A percentile compares a stretch with the other conserved stretches of the same genome.
Evolutionary conservation across 2,797 vertebrate genomes (phyloP).

Genomic region (Sebastes glaucus): DNA sequence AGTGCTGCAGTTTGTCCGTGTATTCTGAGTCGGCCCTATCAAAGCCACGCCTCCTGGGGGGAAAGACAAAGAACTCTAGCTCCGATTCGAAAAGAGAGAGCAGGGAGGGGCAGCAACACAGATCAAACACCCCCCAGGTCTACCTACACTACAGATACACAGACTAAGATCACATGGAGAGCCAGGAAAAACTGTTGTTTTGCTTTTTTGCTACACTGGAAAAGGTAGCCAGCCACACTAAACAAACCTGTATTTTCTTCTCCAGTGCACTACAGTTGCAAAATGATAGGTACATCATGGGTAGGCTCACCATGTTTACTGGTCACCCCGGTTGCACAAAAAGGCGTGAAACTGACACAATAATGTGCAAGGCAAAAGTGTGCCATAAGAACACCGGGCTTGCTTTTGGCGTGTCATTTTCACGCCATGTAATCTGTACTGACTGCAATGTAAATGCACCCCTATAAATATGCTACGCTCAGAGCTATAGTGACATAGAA

Average conservation of each 20-base stretch:
- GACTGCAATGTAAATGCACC: no score
- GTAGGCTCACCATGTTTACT: neutral
- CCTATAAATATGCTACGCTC: accelerated
- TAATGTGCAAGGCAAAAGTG: no score
- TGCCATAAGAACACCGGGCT: no score
- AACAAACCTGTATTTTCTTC: neutral
- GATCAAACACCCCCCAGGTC: slow-evolving; percentile 59
- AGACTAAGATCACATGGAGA: neutral
- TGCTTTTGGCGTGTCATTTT: no score
- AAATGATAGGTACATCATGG: neutral
- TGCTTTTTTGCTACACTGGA: neutral
- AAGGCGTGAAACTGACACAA: no score
- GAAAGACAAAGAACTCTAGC: slow-evolving; percentile 86
- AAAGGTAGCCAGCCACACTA: neutral
- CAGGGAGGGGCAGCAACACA: slow-evolving; percentile 34
- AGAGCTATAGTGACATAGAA: no score
- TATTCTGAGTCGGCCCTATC: slow-evolving; percentile 96
- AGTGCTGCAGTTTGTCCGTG: slow-evolving; percentile 99
- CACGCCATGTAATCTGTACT: no score
- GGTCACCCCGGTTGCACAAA: no score
- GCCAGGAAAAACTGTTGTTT: neutral
- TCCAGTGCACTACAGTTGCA: neutral
- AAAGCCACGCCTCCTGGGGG: slow-evolving; percentile 93
- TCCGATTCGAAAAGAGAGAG: slow-evolving; percentile 51
- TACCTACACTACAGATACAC: slow-evolving; percentile 23